Evolutionary conservation across 2,797 vertebrate genomes (phyloP).

Genomic region (Liparis tanakae): DNA sequence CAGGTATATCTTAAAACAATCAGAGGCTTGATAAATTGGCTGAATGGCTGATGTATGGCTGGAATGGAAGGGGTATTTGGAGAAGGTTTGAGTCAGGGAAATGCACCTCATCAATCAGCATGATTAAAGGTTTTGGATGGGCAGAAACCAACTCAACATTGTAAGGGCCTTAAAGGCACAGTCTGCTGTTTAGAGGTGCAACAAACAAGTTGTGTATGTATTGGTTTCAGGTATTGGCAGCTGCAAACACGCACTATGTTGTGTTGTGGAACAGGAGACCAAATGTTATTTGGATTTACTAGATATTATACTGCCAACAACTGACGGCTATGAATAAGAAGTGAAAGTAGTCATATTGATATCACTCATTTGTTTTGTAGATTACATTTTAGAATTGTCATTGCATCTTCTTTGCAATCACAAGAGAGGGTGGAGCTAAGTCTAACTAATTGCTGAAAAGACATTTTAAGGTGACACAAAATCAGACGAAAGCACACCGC

Average conservation of each 20-base stretch:
- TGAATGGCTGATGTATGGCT: slow-evolving; percentile 75
- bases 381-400: not conserved
- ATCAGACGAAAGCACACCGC: not conserved
- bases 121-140: slow-evolving; percentile 77
- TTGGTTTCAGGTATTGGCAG: slow-evolving; percentile 3
- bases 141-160: slow-evolving; percentile 72
- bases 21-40: slow-evolving; percentile 76
- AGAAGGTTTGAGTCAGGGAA: slow-evolving; percentile 80
- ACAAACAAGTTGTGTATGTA: slow-evolving; percentile 27
- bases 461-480: not conserved
- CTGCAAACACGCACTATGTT: not conserved
- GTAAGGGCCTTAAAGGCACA: slow-evolving; percentile 71
- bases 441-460: not conserved
- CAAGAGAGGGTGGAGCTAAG: not conserved
- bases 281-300: not conserved
- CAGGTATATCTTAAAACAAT: slow-evolving; percentile 82
- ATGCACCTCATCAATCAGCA: slow-evolving; percentile 80
- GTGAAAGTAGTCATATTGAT: not conserved
- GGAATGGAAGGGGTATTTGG: slow-evolving; percentile 72
- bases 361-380: not conserved
- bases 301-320: not conserved
- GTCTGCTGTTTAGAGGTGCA: slow-evolving; percentile 28
- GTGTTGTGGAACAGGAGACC: not conserved
- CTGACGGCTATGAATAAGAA: not conserved
- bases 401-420: not conserved